Conservation (phyloP, 2,888 invertebrate genomes). For the Diplazon laetatorius region DNA sequence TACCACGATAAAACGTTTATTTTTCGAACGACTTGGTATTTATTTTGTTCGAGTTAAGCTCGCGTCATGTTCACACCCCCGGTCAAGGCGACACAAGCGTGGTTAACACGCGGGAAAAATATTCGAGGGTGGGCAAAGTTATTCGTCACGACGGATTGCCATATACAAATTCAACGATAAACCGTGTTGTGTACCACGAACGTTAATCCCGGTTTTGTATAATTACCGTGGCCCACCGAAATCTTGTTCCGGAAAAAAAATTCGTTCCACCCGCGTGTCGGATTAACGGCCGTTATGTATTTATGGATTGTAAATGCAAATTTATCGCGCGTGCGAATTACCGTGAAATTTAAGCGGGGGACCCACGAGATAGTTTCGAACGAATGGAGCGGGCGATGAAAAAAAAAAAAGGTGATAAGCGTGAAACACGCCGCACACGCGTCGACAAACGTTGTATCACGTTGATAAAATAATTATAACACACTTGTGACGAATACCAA, state of each 20-base stretch:
- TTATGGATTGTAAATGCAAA: constrained; percentile 4
- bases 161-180: constrained; percentile 50
- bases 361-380: no score
- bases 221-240: constrained; percentile 19
- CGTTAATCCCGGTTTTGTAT: constrained; percentile 40
- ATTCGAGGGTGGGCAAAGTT: background rate
- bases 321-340: constrained; percentile 35
- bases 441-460: constrained; percentile 2
- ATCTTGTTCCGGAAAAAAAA: constrained; percentile 20
- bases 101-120: background rate
- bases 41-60: constrained; percentile 21
- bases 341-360: constrained; percentile 5
- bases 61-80: constrained; percentile 29
- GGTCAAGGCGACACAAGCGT: constrained; percentile 28
- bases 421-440: constrained; percentile 8
- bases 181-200: constrained; percentile 18
- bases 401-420: constrained; percentile 11
- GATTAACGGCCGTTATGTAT: constrained; percentile 21
- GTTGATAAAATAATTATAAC: background rate
- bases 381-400: no score
- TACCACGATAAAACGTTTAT: constrained; percentile 1
- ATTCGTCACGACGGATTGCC: constrained; percentile 23
- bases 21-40: constrained; percentile 19
- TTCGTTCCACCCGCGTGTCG: background rate
- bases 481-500: background rate